These are phyloP conservation scores for Lapara coniferarum DNA, from an alignment of 2,888 invertebrate species.

Conservation along the genomic window DNA sequence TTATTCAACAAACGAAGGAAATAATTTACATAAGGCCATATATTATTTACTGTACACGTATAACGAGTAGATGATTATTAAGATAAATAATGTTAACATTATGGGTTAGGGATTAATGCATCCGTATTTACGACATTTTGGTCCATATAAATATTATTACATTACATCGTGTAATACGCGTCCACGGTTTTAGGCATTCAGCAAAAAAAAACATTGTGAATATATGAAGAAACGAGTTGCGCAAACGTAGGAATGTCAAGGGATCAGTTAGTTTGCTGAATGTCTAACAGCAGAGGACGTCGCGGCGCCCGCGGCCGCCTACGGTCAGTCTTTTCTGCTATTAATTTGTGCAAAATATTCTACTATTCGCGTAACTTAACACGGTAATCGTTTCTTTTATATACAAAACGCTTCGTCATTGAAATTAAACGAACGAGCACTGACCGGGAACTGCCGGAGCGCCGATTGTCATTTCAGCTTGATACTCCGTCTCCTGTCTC, in stretches of 20 bases:
- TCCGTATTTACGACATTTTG: slow-evolving; percentile 82
- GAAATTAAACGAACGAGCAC: slow-evolving; percentile 74
- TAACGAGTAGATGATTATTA: slow-evolving; percentile 81
- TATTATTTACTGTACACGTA: slow-evolving; percentile 80
- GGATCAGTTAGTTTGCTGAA: slow-evolving; percentile 53
- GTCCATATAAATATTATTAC: slow-evolving; percentile 83
- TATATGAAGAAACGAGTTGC: slow-evolving; percentile 11
- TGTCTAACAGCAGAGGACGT: slow-evolving; percentile 64
- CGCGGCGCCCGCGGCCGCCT: slow-evolving; percentile 76
- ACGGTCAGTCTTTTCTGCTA: slow-evolving; percentile 83
- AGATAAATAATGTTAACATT: slow-evolving; percentile 80
- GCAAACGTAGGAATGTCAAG: slow-evolving; percentile 14
- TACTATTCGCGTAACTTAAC: slow-evolving; percentile 79
- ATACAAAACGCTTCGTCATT: slow-evolving; percentile 70
- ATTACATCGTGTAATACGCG: slow-evolving; percentile 68
- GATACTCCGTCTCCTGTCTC: slow-evolving; percentile 31
- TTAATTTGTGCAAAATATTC: slow-evolving; percentile 83
- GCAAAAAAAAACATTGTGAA: slow-evolving; percentile 40
- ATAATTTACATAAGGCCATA: slow-evolving; percentile 83
- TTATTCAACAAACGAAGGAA: slow-evolving; percentile 67
- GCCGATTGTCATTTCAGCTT: slow-evolving; percentile 56
- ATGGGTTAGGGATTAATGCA: slow-evolving; percentile 78
- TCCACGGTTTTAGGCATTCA: slow-evolving; percentile 66
- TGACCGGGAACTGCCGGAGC: slow-evolving; percentile 80
- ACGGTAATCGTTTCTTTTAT: slow-evolving; percentile 64